These are phyloP conservation scores for Catostylus mosaicus DNA, from an alignment of 30 jellyfish, hydroid and myxozoan species.

Conservation along the genomic window DNA sequence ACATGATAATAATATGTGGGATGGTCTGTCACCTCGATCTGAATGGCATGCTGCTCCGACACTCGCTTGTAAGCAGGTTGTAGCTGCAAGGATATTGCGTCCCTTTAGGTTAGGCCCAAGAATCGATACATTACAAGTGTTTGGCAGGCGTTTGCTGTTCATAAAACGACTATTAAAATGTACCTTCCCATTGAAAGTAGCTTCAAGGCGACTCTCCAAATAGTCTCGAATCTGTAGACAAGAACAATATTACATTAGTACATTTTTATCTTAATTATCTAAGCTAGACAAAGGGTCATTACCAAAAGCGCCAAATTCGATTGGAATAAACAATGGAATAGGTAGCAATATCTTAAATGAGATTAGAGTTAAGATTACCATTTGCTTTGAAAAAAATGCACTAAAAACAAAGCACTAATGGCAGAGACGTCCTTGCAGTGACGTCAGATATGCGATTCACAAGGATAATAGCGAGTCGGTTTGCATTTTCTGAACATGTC, in stretches of 20 bases:
- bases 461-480: too few species aligned
- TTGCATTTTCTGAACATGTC: too few species aligned
- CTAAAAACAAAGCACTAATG: too few species aligned
- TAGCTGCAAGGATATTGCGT: constrained; percentile 43
- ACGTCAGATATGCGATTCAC: too few species aligned
- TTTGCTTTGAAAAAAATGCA: too few species aligned
- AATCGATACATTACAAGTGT: constrained; percentile 87
- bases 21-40: constrained; percentile 69
- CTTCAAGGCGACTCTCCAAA: constrained; percentile 52
- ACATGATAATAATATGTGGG: constrained; percentile 81
- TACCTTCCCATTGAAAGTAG: constrained; percentile 32
- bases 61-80: constrained; percentile 81
- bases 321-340: too few species aligned
- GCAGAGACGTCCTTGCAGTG: too few species aligned
- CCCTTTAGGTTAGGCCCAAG: constrained; percentile 75
- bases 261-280: neutral
- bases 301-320: too few species aligned
- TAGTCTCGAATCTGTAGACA: constrained; percentile 68
- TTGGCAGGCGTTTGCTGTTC: constrained; percentile 72
- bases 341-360: too few species aligned
- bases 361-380: too few species aligned
- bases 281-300: neutral
- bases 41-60: constrained; percentile 99
- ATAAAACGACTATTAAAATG: constrained; percentile 59
- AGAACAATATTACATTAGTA: too few species aligned